phyloP scores from a whole-genome alignment of 1,140 invertebrate species.

The Polypedilum vanderplanki region DNA sequence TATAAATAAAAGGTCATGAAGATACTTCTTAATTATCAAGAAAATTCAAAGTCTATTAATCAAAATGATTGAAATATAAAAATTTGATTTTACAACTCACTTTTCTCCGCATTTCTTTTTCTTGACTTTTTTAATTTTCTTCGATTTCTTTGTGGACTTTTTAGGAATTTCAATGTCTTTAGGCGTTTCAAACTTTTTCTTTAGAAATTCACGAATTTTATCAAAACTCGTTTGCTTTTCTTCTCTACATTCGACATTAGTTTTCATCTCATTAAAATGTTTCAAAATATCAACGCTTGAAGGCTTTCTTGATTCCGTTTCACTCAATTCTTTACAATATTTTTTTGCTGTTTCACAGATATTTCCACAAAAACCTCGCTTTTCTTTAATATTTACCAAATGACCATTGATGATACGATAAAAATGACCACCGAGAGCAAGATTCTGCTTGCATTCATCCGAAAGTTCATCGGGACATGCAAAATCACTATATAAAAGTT shows the following conservation, averaged over 20 bases:
- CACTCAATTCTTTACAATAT: background rate
- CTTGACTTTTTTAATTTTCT: too few species aligned
- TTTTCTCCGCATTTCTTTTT: too few species aligned
- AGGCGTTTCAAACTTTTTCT: too few species aligned
- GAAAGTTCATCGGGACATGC: background rate
- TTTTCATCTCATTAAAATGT: background rate
- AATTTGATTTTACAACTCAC: too few species aligned
- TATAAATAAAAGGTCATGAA: too few species aligned
- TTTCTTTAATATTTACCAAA: conserved; percentile 1
- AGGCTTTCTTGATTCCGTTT: background rate
- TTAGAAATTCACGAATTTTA: too few species aligned
- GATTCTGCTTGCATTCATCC: background rate
- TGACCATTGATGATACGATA: conserved; percentile 16
- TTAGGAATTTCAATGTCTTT: too few species aligned
- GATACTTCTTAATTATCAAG: too few species aligned
- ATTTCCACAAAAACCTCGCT: background rate
- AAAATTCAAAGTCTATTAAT: too few species aligned
- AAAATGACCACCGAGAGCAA: background rate
- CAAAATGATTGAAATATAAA: too few species aligned
- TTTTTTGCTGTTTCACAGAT: background rate
- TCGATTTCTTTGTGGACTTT: too few species aligned
- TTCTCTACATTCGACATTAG: background rate
- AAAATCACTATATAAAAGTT: background rate
- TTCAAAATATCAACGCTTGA: background rate
- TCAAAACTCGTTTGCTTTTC: background rate